Base-by-base conservation (phyloP, 2,888 invertebrate species). In the Tachystola acroxantha region DNA sequence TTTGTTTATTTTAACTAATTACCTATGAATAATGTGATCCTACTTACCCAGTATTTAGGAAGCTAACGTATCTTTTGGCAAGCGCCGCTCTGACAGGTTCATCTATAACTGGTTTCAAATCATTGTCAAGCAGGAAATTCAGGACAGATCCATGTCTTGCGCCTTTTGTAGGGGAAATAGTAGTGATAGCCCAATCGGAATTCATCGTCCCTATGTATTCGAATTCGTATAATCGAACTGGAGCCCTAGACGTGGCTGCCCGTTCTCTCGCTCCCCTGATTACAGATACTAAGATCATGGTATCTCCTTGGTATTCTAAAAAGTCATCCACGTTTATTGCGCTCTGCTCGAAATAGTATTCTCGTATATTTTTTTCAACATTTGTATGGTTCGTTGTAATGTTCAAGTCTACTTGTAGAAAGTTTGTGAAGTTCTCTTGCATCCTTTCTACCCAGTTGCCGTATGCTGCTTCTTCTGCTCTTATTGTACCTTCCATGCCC, bases 281-380 rank as follows among this genome's bases (percentile, higher is more conserved):
- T 0, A 61, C 55, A 1, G 86, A 66, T 3, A 80, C 59, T 1
- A 70, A 46, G 3, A 78, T 58, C 22, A 76, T 48, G 2, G 68
- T 70, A 30, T 86, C 86, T 10, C 86, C 86, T 22, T 78, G 57
- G 37, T 72, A 86, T 10, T 73, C 72, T 16, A 86, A 57, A 40
- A 54, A 86, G 42, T 82, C 79, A 36, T 52, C 66, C 58, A 73
- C 69, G 25, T 48, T 61, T 1, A 79, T 57, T 0, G 40, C 20
- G 13, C 48, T 61, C 6, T 62, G 58, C 0, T 50, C 48, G 30
- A 85, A 85, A 45, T 86, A 86, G 36, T 60, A 68, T 1, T 67
- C 52, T 12, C 67, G 61, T 11, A 85, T 68, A 1, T 40, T 35
- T 7, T 60, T 52, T 0, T 59, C 57, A 5, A 60, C 53, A 2